These are phyloP conservation scores for Chrysolina americana DNA, from an alignment of 2,888 invertebrate species.

Conservation along the genomic window DNA sequence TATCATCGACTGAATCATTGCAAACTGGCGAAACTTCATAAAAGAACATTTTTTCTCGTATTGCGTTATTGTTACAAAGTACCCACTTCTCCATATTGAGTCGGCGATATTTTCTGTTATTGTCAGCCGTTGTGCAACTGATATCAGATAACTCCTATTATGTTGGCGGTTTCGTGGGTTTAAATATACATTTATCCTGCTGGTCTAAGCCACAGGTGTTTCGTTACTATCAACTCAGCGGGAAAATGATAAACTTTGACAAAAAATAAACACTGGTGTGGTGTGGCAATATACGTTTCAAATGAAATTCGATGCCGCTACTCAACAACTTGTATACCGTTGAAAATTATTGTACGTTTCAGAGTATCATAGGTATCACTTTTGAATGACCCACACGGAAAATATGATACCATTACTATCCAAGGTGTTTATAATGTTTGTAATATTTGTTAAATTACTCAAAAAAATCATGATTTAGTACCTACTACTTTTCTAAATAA, in stretches of 20 bases:
- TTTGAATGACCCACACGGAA: not conserved
- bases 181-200: slow-evolving; percentile 14
- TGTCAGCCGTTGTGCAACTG: slow-evolving; percentile 24
- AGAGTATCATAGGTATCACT: slow-evolving; percentile 1
- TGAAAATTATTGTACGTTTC: not conserved
- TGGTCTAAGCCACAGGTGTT: slow-evolving; percentile 23
- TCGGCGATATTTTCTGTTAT: slow-evolving; percentile 13
- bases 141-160: slow-evolving; percentile 2
- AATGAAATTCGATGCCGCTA: not conserved
- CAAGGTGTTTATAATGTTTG: no score
- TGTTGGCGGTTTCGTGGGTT: slow-evolving; percentile 11
- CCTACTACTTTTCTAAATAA: no score
- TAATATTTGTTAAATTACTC: no score
- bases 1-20: slow-evolving; percentile 16
- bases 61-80: slow-evolving; percentile 19
- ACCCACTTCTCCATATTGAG: slow-evolving; percentile 6
- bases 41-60: not conserved
- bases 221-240: slow-evolving; percentile 14
- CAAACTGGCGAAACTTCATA: slow-evolving; percentile 13
- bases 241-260: slow-evolving; percentile 15
- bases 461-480: no score
- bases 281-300: not conserved
- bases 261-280: not conserved
- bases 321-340: not conserved
- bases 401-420: not conserved